Conservation (phyloP, 2,888 invertebrate genomes). For the Ypsolopha scabrella region DNA sequence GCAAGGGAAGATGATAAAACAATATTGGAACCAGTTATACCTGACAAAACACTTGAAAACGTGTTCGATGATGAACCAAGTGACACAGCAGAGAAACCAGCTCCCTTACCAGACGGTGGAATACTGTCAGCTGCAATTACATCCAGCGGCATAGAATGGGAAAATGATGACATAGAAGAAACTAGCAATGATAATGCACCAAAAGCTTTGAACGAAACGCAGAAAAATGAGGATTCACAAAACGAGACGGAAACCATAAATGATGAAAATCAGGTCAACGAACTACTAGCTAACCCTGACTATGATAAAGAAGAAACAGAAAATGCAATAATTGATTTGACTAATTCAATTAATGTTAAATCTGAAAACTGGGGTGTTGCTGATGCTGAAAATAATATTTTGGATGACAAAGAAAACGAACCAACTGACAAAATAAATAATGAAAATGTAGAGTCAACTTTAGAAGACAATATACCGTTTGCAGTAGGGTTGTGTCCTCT, state of each 20-base stretch:
- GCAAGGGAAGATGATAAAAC: background rate
- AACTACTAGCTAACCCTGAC: too few species aligned
- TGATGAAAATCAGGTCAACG: too few species aligned
- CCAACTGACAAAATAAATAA: conserved; percentile 12
- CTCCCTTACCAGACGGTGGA: background rate
- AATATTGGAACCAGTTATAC: too few species aligned
- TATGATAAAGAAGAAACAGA: too few species aligned
- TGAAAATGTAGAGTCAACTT: conserved; percentile 19
- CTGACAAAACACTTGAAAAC: too few species aligned
- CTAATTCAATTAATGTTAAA: conserved; percentile 22
- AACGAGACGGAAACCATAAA: too few species aligned
- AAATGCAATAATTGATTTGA: conserved; percentile 31
- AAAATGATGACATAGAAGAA: conserved; percentile 23
- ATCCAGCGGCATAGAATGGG: conserved; percentile 26
- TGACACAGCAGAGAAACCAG: background rate
- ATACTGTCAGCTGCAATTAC: conserved; percentile 17
- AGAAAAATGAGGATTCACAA: too few species aligned
- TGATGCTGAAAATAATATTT: conserved; percentile 14
- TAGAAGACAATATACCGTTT: conserved; percentile 49
- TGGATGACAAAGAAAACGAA: conserved; percentile 31
- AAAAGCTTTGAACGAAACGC: conserved; percentile 7
- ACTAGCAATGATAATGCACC: conserved; percentile 16
- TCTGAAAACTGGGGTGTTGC: conserved; percentile 28
- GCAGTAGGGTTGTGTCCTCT: conserved; percentile 57
- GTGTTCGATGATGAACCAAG: background rate